Evolutionary conservation across 2,797 vertebrate species (phyloP), one percentile per base, ranked within the genome.

Genomic region (Nannoperca australis): DNA sequence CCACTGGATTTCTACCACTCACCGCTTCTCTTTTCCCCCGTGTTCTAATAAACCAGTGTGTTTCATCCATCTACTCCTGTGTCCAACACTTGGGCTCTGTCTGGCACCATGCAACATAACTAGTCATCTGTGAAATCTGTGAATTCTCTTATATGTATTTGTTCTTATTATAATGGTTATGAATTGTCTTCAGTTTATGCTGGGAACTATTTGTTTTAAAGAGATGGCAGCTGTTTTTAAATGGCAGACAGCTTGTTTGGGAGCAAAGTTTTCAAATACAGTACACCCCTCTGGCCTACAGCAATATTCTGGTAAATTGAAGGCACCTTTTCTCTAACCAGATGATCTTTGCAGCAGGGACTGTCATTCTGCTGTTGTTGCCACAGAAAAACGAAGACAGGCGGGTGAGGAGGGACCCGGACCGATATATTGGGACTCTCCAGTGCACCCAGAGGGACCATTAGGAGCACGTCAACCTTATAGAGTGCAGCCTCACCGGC

Each of bases 391-490:
- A 87, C 0, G 1, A 81, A 85, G 83, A 71, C 61, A 73, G 85
- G 69, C 62, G 18, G 64, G 54, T 13, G 40, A 85, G 74, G 47
- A 64, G 42, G 76, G 78, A 82, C 65, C 54, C 1, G 30, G 36
- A 53, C 70, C 80, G 82, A 86, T 82, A 53, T 61, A 65, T 50
- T 38, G 78, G 73, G 85, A 87, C 81, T 78, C 81, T 85, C 59
- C 76, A 70, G 53, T 75, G 71, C 64, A 81, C 88, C 84, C 90
- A 59, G 15, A 79, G 81, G 85, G 83, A 83, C 86, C 84, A 91
- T 91, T 89, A 87, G 78, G 30, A 69, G 78, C 73, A 77, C 69
- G 85, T 89, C 82, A 79, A 83, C 82, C 61, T 36, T 71, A 68
- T 83, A 82, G 68, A 88, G 84, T 68, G 69, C 81, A 76, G 78